Percentiles rank a stretch among this genome's conserved stretches.
Evolutionary conservation across 2,888 invertebrate genomes (phyloP).

Genomic region (Amaurobius ferox): DNA sequence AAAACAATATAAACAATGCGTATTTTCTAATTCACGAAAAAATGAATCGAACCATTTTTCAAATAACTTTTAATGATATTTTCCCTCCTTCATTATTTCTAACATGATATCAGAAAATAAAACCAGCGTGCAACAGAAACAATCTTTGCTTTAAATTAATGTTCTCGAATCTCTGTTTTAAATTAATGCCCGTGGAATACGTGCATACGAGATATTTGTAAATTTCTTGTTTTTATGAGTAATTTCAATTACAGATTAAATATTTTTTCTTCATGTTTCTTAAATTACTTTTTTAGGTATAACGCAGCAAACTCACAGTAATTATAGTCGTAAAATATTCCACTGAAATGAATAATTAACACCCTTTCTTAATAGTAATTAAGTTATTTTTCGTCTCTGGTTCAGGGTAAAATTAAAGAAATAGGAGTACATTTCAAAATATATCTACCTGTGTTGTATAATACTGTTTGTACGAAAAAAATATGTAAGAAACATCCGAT

Average conservation of each 20-base stretch:
- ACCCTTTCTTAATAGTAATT: too few species aligned
- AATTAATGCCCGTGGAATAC: not conserved
- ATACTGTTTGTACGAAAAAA: too few species aligned
- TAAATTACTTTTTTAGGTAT: not conserved
- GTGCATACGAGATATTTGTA: not conserved
- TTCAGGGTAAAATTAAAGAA: too few species aligned
- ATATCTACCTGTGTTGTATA: too few species aligned
- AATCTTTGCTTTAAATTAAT: conserved; percentile 8
- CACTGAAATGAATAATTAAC: not conserved
- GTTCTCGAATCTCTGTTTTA: conserved; percentile 3
- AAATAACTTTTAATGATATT: not conserved
- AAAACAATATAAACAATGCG: too few species aligned
- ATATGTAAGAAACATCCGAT: too few species aligned
- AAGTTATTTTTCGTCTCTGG: too few species aligned
- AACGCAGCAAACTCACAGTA: not conserved
- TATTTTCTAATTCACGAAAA: too few species aligned
- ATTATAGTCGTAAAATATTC: conserved; percentile 1
- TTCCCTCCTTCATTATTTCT: not conserved
- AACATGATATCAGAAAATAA: not conserved
- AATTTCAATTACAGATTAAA: conserved; percentile 8
- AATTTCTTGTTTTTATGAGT: not conserved
- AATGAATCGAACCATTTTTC: not conserved
- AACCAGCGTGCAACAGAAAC: not conserved
- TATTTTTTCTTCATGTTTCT: not conserved
- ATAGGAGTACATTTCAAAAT: too few species aligned